Evolutionary conservation across 2,113 vertebrate genomes (phyloP), one percentile per base, ranked within the genome.

Genomic region (Spizaetus ornatus): DNA sequence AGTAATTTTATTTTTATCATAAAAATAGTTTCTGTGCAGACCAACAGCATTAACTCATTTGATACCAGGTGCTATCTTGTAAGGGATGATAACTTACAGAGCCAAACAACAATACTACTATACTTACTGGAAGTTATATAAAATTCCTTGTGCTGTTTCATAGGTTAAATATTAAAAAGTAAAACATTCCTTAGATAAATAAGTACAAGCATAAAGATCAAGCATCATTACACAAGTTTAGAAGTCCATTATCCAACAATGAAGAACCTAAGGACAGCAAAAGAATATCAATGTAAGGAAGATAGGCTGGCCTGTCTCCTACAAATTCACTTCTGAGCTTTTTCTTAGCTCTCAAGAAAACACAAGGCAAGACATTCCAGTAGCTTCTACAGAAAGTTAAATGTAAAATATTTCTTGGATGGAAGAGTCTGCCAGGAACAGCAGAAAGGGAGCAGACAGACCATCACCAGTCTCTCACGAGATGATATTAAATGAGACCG

Each of bases 1-100:
- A 97, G 91, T 88, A 92, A 96, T 97, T 97, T 97, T 97, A 91
- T 82, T 93, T 97, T 98, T 95, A 86, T 94, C 73, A 94, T 87
- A 95, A 96, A 97, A 97, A 80, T 69, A 82, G 77, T 69, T 90
- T 72, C 59, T 62, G 72, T 95, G 61, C 87, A 82, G 82, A 70
- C 43, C 53, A 95, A 77, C 38, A 85, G 76, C 69, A 91, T 97
- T 98, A 98, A 97, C 97, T 90, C 67, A 93, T 43, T 79, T 59
- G 32, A 55, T 88, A 40, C 93, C 92, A 88, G 58, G 69, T 43
- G 20, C 38, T 45, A 9, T 8, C 7, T 18, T 94, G 23, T 62
- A 69, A 85, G 45, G 22, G 31, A 72, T 43, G 45, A 50, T 52
- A 70, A 76, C 10, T 22, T 67, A n/a, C 69, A 43, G 16, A 92